These are phyloP conservation scores for Acrobasis repandana DNA, from an alignment of 2,888 invertebrate species.

Conservation along the genomic window DNA sequence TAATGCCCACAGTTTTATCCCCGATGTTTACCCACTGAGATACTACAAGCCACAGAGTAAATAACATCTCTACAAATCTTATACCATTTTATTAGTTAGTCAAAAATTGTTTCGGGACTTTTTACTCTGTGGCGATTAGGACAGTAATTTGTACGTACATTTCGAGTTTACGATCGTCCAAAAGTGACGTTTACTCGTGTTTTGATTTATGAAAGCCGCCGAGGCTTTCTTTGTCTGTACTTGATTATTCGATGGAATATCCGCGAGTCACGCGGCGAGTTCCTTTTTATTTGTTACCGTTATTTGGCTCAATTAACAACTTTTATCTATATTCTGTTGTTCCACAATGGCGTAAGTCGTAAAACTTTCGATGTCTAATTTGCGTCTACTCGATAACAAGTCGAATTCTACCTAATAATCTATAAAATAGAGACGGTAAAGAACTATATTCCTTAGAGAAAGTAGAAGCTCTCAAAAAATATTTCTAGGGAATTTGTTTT, in stretches of 20 bases:
- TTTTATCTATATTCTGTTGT: constrained; percentile 55
- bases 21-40: constrained; percentile 34
- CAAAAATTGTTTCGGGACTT: background rate
- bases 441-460: background rate
- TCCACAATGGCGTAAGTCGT: constrained; percentile 40
- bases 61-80: background rate
- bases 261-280: constrained; percentile 35
- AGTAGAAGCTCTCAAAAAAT: no score
- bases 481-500: no score
- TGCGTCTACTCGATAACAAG: constrained; percentile 40
- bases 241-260: constrained; percentile 52
- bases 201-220: constrained; percentile 62
- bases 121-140: constrained; percentile 31
- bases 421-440: background rate
- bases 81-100: background rate
- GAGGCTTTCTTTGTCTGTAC: constrained; percentile 50
- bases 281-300: constrained; percentile 48
- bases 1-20: constrained; percentile 49
- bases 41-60: constrained; percentile 36
- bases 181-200: constrained; percentile 63
- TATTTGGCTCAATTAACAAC: constrained; percentile 40
- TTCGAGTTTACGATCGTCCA: constrained; percentile 58
- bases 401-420: background rate
- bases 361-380: constrained; percentile 50
- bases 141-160: constrained; percentile 30